phyloP scores from a whole-genome alignment of 1,140 invertebrate species.

The Mycetomoellerius zeteki region DNA sequence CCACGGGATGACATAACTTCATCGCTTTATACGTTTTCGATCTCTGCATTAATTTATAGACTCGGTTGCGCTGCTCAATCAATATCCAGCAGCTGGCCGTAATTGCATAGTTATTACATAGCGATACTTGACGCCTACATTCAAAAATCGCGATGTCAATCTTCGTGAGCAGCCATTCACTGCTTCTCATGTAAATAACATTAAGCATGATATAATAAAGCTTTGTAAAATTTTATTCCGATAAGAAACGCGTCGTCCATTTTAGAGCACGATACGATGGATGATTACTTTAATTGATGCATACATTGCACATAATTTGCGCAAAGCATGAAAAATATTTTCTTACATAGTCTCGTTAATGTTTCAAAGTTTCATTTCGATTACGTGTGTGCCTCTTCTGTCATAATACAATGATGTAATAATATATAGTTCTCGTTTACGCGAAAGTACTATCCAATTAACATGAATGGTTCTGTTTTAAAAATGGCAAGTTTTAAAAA shows the following conservation, averaged over 20 bases:
- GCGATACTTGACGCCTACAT: slow-evolving; percentile 53
- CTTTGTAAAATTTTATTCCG: slow-evolving; percentile 21
- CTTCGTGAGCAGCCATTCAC: slow-evolving; percentile 20
- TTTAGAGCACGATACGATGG: slow-evolving; percentile 1
- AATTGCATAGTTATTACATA: slow-evolving; percentile 29
- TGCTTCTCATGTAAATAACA: slow-evolving; percentile 26
- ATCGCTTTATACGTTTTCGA: slow-evolving; percentile 25
- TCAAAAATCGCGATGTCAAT: slow-evolving; percentile 28
- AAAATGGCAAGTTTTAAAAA: not conserved
- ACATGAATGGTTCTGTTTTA: not conserved
- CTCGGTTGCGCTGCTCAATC: slow-evolving; percentile 4
- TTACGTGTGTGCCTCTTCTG: slow-evolving; percentile 8
- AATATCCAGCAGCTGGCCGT: slow-evolving; percentile 30
- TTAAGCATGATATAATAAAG: slow-evolving; percentile 8
- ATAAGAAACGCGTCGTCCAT: not conserved
- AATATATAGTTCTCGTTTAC: slow-evolving; percentile 9
- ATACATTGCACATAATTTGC: not conserved
- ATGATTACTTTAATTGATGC: slow-evolving; percentile 47
- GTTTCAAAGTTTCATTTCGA: slow-evolving; percentile 22
- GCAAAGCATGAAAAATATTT: slow-evolving; percentile 29
- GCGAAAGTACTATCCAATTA: not conserved
- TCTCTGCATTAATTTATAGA: slow-evolving; percentile 45
- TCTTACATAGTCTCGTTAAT: slow-evolving; percentile 25
- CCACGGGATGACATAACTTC: slow-evolving; percentile 58
- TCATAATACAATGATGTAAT: slow-evolving; percentile 35